Percentiles rank a stretch among this genome's conserved stretches.
phyloP scores from a whole-genome alignment of 2,888 invertebrate species.

The Hemistola chrysoprasaria region DNA sequence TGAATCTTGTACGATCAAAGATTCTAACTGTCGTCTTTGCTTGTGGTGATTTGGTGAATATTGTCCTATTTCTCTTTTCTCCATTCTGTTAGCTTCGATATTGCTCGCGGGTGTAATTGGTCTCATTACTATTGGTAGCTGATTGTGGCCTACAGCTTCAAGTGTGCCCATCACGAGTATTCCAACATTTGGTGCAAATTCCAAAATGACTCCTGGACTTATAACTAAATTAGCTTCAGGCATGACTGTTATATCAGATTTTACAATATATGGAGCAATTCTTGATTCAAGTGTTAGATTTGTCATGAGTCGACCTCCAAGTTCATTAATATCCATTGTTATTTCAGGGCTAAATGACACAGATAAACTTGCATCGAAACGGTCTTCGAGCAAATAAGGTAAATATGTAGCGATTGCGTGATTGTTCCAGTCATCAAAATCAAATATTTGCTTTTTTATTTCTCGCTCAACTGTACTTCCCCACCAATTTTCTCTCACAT shows the following conservation, averaged over 20 bases:
- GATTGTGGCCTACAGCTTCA: slow-evolving; percentile 89
- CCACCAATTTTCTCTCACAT: slow-evolving; percentile 98
- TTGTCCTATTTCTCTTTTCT: slow-evolving; percentile 63
- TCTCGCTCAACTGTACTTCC: slow-evolving; percentile 88
- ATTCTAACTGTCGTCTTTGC: slow-evolving; percentile 79
- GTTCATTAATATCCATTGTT: slow-evolving; percentile 83
- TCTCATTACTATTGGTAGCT: slow-evolving; percentile 90
- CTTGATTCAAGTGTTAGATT: slow-evolving; percentile 85
- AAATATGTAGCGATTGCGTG: slow-evolving; percentile 95
- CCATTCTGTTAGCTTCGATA: slow-evolving; percentile 58
- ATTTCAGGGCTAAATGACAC: slow-evolving; percentile 83
- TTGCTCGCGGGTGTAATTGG: slow-evolving; percentile 73
- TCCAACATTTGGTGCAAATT: slow-evolving; percentile 97
- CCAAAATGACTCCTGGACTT: slow-evolving; percentile 93
- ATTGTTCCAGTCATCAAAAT: slow-evolving; percentile 99
- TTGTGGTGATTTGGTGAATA: slow-evolving; percentile 58
- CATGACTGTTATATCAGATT: slow-evolving; percentile 98
- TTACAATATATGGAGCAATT: slow-evolving; percentile 88
- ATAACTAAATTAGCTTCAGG: slow-evolving; percentile 94
- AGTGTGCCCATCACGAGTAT: slow-evolving; percentile 96
- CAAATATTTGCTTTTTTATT: slow-evolving; percentile 94
- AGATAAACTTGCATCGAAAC: slow-evolving; percentile 89
- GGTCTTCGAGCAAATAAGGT: slow-evolving; percentile 92
- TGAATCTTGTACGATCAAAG: slow-evolving; percentile 80
- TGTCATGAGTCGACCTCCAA: slow-evolving; percentile 89